Conservation (phyloP, 2,888 invertebrate species). For the Athrips mouffetella region DNA sequence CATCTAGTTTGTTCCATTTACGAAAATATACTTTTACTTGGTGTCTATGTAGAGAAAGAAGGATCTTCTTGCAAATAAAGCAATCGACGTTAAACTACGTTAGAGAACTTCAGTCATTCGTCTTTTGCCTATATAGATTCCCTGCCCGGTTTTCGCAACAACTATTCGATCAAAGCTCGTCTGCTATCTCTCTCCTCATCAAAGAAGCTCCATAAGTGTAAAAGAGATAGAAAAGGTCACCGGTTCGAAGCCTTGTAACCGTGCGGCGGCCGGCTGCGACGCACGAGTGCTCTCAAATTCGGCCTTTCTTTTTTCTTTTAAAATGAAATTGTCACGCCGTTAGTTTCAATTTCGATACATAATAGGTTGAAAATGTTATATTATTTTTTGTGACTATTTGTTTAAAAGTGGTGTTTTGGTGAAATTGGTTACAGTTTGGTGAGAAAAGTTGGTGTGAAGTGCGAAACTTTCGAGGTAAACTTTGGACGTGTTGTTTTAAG, state of each 20-base stretch:
- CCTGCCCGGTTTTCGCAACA: conserved; percentile 29
- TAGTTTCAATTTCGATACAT: neutral
- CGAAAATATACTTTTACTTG: too few species aligned
- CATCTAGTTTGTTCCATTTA: too few species aligned
- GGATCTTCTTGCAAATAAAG: neutral
- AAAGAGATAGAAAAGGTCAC: conserved; percentile 33
- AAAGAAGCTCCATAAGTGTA: conserved; percentile 20
- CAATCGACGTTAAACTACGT: neutral
- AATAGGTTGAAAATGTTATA: conserved; percentile 9
- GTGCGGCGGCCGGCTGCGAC: conserved; percentile 43
- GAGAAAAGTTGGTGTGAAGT: neutral
- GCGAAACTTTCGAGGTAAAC: conserved; percentile 4
- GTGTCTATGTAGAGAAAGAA: neutral
- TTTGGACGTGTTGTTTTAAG: neutral
- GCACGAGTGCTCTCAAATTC: conserved; percentile 48
- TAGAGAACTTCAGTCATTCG: neutral
- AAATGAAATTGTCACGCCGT: conserved; percentile 27
- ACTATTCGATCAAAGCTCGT: conserved; percentile 27
- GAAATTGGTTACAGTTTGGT: neutral
- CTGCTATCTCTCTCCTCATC: conserved; percentile 29
- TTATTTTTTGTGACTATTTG: neutral
- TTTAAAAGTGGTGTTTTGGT: neutral
- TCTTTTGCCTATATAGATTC: neutral
- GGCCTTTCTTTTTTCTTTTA: conserved; percentile 26
- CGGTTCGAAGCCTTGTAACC: conserved; percentile 34